These are phyloP conservation scores for Varroa destructor DNA, from an alignment of 1,140 invertebrate species.

Conservation along the genomic window DNA sequence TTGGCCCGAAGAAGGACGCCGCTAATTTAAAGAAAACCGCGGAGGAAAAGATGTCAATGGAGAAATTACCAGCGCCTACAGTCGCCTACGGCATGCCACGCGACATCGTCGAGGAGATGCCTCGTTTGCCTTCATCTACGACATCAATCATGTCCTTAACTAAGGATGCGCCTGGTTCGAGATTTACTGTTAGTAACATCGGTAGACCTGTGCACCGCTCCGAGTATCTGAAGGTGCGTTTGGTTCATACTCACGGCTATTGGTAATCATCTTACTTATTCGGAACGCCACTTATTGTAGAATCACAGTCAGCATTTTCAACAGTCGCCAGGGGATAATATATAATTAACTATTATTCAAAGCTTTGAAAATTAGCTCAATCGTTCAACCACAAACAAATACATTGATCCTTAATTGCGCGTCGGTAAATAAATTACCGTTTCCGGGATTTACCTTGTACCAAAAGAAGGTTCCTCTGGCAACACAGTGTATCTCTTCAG, in stretches of 20 bases:
- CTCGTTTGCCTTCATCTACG: slow-evolving; percentile 13
- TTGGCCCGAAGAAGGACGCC: slow-evolving; percentile 17
- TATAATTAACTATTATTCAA: no score
- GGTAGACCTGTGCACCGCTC: slow-evolving; percentile 21
- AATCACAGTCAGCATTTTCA: no score
- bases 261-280: no score
- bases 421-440: no score
- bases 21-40: background rate
- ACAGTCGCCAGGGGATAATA: no score
- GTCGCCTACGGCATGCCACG: slow-evolving; percentile 12
- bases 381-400: no score
- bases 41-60: slow-evolving; percentile 10
- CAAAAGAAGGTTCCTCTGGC: no score
- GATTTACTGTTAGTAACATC: background rate
- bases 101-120: slow-evolving; percentile 26
- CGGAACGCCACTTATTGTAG: no score
- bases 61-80: slow-evolving; percentile 1
- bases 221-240: slow-evolving; percentile 21
- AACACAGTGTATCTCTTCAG: no score
- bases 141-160: slow-evolving; percentile 24
- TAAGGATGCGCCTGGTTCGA: background rate
- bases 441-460: no score
- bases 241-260: background rate
- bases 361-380: no score
- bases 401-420: no score